Evolutionary conservation across 2,113 vertebrate genomes (phyloP).

Genomic region (Phylloscopus trochiloides): DNA sequence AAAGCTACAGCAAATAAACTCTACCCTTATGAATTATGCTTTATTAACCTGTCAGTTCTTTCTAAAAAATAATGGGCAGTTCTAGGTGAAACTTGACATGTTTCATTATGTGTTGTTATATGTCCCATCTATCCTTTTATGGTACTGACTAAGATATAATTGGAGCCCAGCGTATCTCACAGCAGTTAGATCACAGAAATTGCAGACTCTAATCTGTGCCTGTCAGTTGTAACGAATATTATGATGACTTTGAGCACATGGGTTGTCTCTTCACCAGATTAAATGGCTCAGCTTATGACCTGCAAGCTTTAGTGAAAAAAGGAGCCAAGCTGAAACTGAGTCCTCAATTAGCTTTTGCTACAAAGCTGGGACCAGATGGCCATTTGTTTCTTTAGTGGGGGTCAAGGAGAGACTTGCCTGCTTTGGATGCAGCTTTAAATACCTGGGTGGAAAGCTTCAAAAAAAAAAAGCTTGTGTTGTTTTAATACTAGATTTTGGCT

Average conservation of each 20-base stretch:
- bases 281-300: not conserved
- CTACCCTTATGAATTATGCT: conserved; percentile 21
- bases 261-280: not conserved
- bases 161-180: not conserved
- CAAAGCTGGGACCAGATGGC: not conserved
- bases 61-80: conserved; percentile 46
- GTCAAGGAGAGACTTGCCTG: not conserved
- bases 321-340: not conserved
- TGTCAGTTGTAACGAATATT: not conserved
- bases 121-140: not conserved
- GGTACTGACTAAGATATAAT: conserved; percentile 1
- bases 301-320: not conserved
- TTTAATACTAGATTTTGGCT: not conserved
- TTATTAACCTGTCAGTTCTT: conserved; percentile 48
- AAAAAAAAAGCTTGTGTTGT: not conserved
- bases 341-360: not conserved
- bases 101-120: conserved; percentile 25
- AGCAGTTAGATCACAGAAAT: conserved; percentile 22
- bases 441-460: not conserved
- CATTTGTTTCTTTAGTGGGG: not conserved
- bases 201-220: conserved; percentile 11
- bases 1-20: conserved; percentile 51
- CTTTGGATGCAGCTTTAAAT: not conserved
- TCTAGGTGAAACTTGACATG: conserved; percentile 22
- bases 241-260: not conserved